Percentiles rank a stretch among this genome's conserved stretches.
Evolutionary conservation across 2,888 invertebrate species (phyloP).

Genomic region (Drosophila engyochracea): DNA sequence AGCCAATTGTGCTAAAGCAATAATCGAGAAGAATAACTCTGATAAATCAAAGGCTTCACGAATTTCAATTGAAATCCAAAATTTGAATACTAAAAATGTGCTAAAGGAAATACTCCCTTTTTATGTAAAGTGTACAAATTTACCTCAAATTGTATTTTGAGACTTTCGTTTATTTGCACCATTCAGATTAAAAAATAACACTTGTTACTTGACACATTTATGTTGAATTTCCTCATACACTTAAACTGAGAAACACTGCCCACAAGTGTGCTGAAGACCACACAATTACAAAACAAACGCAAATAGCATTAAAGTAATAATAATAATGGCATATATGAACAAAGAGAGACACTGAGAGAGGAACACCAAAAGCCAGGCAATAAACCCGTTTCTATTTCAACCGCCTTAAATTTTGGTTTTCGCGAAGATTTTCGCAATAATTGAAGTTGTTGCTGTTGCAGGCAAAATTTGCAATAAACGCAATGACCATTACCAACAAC

Average conservation of each 20-base stretch:
- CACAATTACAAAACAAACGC: constrained; percentile 34
- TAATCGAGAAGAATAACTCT: constrained; percentile 23
- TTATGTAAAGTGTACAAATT: not conserved
- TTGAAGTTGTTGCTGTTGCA: constrained; percentile 61
- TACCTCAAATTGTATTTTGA: not conserved
- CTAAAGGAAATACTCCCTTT: not conserved
- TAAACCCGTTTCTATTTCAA: constrained; percentile 65
- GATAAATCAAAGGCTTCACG: not conserved
- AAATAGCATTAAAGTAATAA: constrained; percentile 55
- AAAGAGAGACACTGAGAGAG: constrained; percentile 13
- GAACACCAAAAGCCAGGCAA: constrained; percentile 37
- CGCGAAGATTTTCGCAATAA: constrained; percentile 72
- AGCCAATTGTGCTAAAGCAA: constrained; percentile 3
- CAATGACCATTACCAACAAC: constrained; percentile 66
- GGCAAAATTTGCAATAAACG: constrained; percentile 71
- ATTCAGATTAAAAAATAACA: constrained; percentile 19
- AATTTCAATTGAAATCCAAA: constrained; percentile 17
- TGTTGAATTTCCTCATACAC: constrained; percentile 43
- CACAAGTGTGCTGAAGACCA: constrained; percentile 42
- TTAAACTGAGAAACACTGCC: constrained; percentile 26
- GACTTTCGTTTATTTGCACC: not conserved
- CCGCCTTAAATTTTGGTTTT: constrained; percentile 59
- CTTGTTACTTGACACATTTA: constrained; percentile 8
- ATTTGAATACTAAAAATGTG: not conserved
- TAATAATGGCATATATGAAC: constrained; percentile 27